These are phyloP conservation scores for Notiomystis cincta DNA, from an alignment of 2,113 vertebrate species.

Conservation along the genomic window DNA sequence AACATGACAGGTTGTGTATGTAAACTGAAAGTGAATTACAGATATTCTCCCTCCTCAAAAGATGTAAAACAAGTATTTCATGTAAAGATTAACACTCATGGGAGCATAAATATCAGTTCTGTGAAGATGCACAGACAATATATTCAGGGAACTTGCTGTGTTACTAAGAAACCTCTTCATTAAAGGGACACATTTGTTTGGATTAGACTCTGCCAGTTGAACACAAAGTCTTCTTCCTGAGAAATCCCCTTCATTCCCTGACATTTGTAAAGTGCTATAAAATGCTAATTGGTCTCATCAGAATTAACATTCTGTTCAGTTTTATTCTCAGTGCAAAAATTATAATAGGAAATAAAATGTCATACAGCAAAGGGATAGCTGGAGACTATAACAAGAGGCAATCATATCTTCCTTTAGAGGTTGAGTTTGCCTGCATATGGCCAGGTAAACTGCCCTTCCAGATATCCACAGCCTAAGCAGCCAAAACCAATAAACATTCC, in stretches of 20 bases:
- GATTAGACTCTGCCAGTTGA: neutral
- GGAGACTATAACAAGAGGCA: neutral
- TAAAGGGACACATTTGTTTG: constrained; percentile 34
- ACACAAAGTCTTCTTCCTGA: constrained; percentile 8
- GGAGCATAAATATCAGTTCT: neutral
- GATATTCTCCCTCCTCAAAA: neutral
- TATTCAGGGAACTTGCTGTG: neutral
- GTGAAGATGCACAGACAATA: neutral
- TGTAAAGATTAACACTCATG: neutral
- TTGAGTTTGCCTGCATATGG: neutral
- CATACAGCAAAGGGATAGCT: neutral
- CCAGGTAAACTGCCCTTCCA: neutral
- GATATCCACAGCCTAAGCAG: neutral
- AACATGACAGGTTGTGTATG: neutral
- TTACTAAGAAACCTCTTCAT: constrained; percentile 18
- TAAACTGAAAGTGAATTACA: neutral
- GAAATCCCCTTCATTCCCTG: constrained; percentile 20
- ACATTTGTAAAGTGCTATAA: constrained; percentile 42
- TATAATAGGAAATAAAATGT: constrained; percentile 1
- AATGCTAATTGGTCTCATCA: constrained; percentile 36
- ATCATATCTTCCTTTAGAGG: neutral
- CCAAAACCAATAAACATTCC: neutral
- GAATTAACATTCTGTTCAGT: constrained; percentile 24
- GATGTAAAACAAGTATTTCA: neutral
- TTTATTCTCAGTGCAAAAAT: neutral